Evolutionary conservation across 1,140 invertebrate genomes (phyloP), one percentile per base, ranked within the genome.

Genomic region (Lasioglossum baleicum): DNA sequence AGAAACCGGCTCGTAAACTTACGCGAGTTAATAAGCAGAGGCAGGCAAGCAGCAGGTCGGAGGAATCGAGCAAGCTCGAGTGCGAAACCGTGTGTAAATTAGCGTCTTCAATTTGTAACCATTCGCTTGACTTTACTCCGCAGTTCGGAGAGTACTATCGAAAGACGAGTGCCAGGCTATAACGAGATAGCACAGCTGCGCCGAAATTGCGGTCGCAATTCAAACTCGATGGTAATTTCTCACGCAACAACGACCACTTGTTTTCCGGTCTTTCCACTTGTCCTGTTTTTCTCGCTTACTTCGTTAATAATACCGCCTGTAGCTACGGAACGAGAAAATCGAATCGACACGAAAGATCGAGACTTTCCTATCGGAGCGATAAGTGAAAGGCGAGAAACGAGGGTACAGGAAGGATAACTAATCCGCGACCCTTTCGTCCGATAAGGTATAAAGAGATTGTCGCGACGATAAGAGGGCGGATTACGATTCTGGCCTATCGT

Each of bases 31-130:
- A 92, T 93, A 92, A 92, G 89, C 90, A 90, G 85, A 87, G 81
- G 71, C 81, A 51, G 79, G 51, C 65, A 44, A 80, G 53, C 73
- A 53, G 66, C 73, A 53, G 66, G 35, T 44, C 48, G 64, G 53
- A 60, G 70, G 70, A 81, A 72, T 63, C 69, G 61, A 82, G 83
- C 73, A 63, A 80, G 68, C 82, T 82, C 84, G 86, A 87, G 87
- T 87, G 88, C 82, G 87, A 89, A 89, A 85, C 88, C 85, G 85
- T 89, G 90, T 90, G 91, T 92, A 92, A 92, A 93, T 92, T 92
- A 91, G 90, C 88, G 89, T 92, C 91, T 92, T 92, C 90, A 92
- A 92, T 92, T 92, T 92, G 90, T 92, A 90, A 88, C 81, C 87
- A 84, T 88, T 91, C 87, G 89, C 87, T 87, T 90, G 88, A 90